Evolutionary conservation across 2,888 invertebrate genomes (phyloP), one percentile per base, ranked within the genome.

Genomic region (Magallana nippona): DNA sequence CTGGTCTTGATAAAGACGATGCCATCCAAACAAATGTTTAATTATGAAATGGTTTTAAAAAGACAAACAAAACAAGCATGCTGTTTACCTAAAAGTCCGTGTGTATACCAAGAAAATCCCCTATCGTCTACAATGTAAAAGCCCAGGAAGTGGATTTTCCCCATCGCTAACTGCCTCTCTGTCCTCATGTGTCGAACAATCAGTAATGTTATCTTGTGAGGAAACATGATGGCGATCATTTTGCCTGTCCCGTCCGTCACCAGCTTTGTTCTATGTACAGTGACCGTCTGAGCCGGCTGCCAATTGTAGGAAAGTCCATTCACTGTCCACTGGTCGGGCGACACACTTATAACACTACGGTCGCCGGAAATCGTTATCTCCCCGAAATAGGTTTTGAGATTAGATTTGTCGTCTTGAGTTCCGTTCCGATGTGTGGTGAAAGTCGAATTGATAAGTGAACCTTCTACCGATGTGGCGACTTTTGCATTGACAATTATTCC

Each of bases 81-180:
- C 0, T 44, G 80, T 82, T 63, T 88, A 90, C 90, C 90, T 60
- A 90, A 81, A 19, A 90, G 82, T 10, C 90, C 90, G 84, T 89
- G 90, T 19, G 90, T 90, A 62, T 89, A 87, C 77, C 87, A 87
- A 0, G 90, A 90, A 55, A 90, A 84, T n/a, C 90, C 90, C 57
- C 84, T 87, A 55, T 87, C 87, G 11, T 90, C 88, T 5, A 89
- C 90, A 22, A 89, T 89, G 82, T 90, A 90, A 62, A 90, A 87
- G 0, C 90, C 90, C 0, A 90, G 88, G 63, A 89, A 90, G 78
- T 89, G 85, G 19, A 89, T 88, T 58, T 90, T 89, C 15, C 89
- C 90, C 8, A 83, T 84, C 56, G 81, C 82, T 55, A 88, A 78
- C n/a, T 85, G 85, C 44, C 86, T 82, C 57, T 84, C 83, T 10